Conservation (phyloP, 2,888 invertebrate genomes). For the Ectemnius lituratus region DNA sequence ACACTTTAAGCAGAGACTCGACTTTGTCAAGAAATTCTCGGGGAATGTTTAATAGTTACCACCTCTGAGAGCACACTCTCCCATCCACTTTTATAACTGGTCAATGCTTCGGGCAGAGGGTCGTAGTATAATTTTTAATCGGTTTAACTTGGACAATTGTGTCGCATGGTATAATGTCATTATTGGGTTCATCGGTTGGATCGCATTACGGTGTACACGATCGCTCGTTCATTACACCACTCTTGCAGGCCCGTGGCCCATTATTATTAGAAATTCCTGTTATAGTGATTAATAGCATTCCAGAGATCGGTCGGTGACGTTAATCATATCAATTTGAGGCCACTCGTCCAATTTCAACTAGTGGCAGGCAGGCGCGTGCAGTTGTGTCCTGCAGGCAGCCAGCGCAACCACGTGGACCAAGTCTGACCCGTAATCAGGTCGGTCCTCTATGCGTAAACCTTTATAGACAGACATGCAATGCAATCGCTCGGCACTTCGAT, state of each 20-base stretch:
- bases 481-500: slow-evolving; percentile 29
- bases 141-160: not conserved
- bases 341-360: not conserved
- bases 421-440: no score
- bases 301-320: not conserved
- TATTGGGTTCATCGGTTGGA: not conserved
- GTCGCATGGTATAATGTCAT: not conserved
- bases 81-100: not conserved
- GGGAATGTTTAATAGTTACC: not conserved
- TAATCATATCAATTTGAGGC: slow-evolving; percentile 14
- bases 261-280: slow-evolving; percentile 11
- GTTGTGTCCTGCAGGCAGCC: no score
- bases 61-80: not conserved
- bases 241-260: not conserved
- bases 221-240: slow-evolving; percentile 1
- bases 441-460: no score
- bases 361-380: slow-evolving; percentile 5
- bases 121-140: not conserved
- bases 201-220: not conserved
- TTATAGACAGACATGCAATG: no score
- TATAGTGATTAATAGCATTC: slow-evolving; percentile 13
- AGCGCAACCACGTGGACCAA: no score
- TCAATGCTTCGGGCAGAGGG: not conserved
- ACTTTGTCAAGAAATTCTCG: slow-evolving; percentile 28
- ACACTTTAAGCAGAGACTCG: slow-evolving; percentile 19